Percentiles rank a stretch among this genome's conserved stretches.
These are phyloP conservation scores for Dendroctonus ponderosae DNA, from an alignment of 1,140 invertebrate species.

Conservation along the genomic window DNA sequence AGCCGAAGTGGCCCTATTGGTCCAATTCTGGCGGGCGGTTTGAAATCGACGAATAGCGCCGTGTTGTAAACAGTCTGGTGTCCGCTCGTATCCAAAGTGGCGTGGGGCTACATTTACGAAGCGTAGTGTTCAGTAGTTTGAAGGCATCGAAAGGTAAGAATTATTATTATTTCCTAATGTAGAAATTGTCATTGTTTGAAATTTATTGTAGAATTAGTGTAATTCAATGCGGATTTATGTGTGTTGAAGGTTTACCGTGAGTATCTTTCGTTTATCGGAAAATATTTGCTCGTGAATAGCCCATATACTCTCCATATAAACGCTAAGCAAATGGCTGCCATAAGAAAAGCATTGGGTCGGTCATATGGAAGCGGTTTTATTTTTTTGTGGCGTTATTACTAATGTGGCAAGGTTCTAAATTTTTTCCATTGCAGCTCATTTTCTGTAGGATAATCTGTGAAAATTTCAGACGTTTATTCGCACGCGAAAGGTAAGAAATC, in stretches of 20 bases:
- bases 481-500: not conserved
- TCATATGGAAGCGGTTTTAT: slow-evolving; percentile 22
- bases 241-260: slow-evolving; percentile 14
- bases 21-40: slow-evolving; percentile 61
- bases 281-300: slow-evolving; percentile 41
- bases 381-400: slow-evolving; percentile 33
- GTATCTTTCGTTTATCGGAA: slow-evolving; percentile 38
- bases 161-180: slow-evolving; percentile 55
- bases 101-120: slow-evolving; percentile 63
- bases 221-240: slow-evolving; percentile 36
- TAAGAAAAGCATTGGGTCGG: slow-evolving; percentile 48
- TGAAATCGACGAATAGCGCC: slow-evolving; percentile 51
- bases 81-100: slow-evolving; percentile 60
- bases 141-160: slow-evolving; percentile 60
- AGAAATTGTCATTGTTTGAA: slow-evolving; percentile 54
- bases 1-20: slow-evolving; percentile 54
- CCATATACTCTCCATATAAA: slow-evolving; percentile 44
- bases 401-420: slow-evolving; percentile 15
- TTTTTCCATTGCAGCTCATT: slow-evolving; percentile 22
- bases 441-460: no score
- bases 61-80: slow-evolving; percentile 54
- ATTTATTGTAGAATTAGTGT: slow-evolving; percentile 39
- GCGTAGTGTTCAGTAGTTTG: slow-evolving; percentile 60
- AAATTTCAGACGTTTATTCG: not conserved
- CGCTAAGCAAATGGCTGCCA: slow-evolving; percentile 51